Conservation (phyloP, 2,113 vertebrate genomes). For the Melanerpes formicivorus region DNA sequence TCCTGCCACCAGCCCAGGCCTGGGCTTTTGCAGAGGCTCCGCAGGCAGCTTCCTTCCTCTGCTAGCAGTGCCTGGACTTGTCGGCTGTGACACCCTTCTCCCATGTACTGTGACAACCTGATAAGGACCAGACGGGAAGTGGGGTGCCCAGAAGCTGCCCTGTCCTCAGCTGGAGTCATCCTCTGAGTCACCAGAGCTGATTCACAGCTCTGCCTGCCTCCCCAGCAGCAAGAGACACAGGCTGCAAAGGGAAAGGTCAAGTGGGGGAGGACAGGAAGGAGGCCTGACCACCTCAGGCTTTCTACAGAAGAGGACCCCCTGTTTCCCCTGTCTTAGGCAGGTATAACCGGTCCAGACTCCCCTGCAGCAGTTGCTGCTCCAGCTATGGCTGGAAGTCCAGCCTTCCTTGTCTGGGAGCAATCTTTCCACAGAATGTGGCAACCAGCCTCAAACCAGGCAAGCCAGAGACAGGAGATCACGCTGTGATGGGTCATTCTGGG, state of each 20-base stretch:
- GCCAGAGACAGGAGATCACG: neutral
- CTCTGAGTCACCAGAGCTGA: conserved; percentile 42
- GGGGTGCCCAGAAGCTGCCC: neutral
- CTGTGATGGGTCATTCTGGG: neutral
- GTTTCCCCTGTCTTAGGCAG: neutral
- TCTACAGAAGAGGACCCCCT: neutral
- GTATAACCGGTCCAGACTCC: neutral
- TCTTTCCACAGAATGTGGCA: neutral
- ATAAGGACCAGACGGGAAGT: neutral
- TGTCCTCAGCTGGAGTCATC: neutral
- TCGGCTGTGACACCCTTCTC: neutral
- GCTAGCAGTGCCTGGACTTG: neutral
- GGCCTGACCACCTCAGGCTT: neutral
- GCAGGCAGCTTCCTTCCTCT: neutral
- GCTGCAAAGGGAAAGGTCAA: neutral
- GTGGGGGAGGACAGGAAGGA: neutral
- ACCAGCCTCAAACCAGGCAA: neutral
- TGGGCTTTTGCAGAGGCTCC: neutral
- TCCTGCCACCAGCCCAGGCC: neutral
- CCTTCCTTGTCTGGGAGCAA: neutral
- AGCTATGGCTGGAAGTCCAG: neutral
- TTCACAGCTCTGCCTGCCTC: neutral
- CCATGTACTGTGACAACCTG: neutral
- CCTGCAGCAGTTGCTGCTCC: neutral
- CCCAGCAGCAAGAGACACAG: neutral